Conservation (phyloP, 2,888 invertebrate species). For the Apomyelois bistriatella region DNA sequence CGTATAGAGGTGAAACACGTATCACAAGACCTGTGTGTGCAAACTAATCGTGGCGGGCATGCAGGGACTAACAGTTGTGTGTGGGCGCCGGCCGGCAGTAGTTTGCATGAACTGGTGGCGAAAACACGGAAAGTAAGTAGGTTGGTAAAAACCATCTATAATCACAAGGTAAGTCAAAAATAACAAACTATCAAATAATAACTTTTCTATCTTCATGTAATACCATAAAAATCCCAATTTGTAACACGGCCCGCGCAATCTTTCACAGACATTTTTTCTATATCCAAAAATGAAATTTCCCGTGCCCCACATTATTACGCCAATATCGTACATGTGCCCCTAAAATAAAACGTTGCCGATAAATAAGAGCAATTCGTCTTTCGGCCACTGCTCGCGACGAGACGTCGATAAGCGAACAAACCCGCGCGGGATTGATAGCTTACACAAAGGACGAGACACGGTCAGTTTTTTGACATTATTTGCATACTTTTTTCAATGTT, state of each 20-base stretch:
- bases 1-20: no score
- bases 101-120: no score
- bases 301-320: background rate
- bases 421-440: background rate
- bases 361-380: constrained; percentile 8
- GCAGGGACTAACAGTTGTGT: no score
- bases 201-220: background rate
- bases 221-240: constrained; percentile 1
- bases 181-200: background rate
- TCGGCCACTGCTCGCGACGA: constrained; percentile 4
- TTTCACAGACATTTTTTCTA: background rate
- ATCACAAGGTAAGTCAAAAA: background rate
- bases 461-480: no score
- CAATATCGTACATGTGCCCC: background rate
- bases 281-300: constrained; percentile 1
- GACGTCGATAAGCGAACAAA: background rate
- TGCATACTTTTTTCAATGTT: no score
- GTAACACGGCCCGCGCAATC: background rate
- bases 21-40: no score
- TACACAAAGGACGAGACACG: no score
- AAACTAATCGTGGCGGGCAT: no score
- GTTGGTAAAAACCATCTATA: no score
- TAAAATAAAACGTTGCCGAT: constrained; percentile 5
- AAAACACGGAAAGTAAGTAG: no score
- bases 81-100: no score